Evolutionary conservation across 2,888 invertebrate genomes (phyloP).

Genomic region (Nomada goodeniana): DNA sequence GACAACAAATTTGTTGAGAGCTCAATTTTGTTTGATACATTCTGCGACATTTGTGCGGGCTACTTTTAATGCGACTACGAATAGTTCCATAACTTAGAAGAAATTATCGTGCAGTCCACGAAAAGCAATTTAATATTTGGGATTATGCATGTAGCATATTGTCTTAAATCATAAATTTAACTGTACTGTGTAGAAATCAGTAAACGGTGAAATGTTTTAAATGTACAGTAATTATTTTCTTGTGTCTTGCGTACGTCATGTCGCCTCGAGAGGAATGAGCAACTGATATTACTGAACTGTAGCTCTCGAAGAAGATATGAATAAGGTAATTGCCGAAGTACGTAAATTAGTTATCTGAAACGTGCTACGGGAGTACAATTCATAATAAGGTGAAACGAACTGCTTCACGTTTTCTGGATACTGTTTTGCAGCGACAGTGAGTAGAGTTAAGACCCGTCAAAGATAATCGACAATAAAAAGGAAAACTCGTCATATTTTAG

Average conservation of each 20-base stretch:
- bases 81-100: too few species aligned
- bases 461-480: neutral
- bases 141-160: neutral
- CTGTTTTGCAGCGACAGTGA: neutral
- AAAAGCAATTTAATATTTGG: neutral
- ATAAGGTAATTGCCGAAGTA: neutral
- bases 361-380: neutral
- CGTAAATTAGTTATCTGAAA: neutral
- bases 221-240: neutral
- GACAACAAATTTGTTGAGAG: too few species aligned
- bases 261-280: neutral
- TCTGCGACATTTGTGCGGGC: too few species aligned
- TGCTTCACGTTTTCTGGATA: neutral
- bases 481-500: neutral
- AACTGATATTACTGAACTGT: conserved; percentile 1
- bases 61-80: too few species aligned
- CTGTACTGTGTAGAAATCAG: neutral
- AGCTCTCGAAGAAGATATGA: neutral
- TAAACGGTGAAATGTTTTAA: neutral
- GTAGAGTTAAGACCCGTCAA: neutral
- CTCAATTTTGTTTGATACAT: too few species aligned
- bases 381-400: neutral
- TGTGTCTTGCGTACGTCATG: neutral
- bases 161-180: neutral
- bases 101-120: neutral